Conservation (phyloP, 2,888 invertebrate genomes). For the Brachyptera risi region DNA sequence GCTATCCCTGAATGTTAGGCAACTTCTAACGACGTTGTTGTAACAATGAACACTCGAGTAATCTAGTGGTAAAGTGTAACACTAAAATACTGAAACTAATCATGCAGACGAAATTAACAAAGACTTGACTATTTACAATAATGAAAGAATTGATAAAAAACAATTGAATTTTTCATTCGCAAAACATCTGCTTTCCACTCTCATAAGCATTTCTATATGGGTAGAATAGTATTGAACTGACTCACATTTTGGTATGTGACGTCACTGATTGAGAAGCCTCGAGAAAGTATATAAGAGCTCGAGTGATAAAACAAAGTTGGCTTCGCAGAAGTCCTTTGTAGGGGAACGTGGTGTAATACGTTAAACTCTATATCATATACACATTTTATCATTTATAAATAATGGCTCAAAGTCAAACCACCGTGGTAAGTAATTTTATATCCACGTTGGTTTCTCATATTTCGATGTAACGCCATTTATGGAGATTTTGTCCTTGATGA, state of each 20-base stretch:
- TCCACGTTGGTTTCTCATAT: constrained; percentile 11
- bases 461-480: constrained; percentile 32
- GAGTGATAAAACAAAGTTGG: constrained; percentile 40
- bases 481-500: constrained; percentile 10
- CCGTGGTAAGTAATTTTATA: constrained; percentile 54
- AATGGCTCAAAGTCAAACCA: constrained; percentile 68
- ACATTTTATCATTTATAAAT: background rate
- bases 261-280: constrained; percentile 41
- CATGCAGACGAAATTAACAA: too few species aligned
- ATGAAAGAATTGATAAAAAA: too few species aligned
- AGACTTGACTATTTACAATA: too few species aligned
- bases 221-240: too few species aligned
- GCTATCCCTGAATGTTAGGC: too few species aligned
- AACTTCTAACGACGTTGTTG: too few species aligned
- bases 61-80: too few species aligned
- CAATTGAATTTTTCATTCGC: too few species aligned
- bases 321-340: constrained; percentile 40
- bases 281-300: constrained; percentile 46
- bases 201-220: too few species aligned
- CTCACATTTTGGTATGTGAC: constrained; percentile 21
- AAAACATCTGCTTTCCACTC: too few species aligned
- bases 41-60: too few species aligned
- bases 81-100: too few species aligned
- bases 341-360: background rate
- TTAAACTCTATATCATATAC: background rate